Percentiles rank a stretch among this genome's conserved stretches.
These are phyloP conservation scores for Rhagologus leucostigma DNA, from an alignment of 2,113 vertebrate species.

Conservation along the genomic window DNA sequence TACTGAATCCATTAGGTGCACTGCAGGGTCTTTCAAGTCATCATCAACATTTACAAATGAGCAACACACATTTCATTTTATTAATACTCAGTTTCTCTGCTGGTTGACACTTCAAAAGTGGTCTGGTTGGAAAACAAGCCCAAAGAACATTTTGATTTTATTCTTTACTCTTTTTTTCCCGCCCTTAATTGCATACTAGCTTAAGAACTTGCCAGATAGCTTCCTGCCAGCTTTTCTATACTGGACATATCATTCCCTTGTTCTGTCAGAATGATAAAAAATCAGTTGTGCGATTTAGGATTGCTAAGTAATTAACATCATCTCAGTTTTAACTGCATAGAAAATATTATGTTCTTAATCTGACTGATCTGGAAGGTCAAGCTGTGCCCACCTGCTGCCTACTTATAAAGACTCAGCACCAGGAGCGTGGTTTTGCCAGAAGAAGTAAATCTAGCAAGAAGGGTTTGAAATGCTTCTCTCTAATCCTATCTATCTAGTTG, in stretches of 20 bases:
- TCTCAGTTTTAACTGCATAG: constrained; percentile 5
- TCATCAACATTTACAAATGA: neutral
- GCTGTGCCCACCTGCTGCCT: constrained; percentile 29
- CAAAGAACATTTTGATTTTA: neutral
- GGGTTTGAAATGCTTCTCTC: neutral
- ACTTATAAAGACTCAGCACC: neutral
- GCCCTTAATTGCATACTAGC: neutral
- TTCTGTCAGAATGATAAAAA: constrained; percentile 63
- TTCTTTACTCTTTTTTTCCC: neutral
- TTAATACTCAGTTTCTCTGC: neutral
- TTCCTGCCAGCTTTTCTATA: constrained; percentile 33
- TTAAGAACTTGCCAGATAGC: constrained; percentile 32
- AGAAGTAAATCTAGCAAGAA: neutral
- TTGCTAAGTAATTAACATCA: constrained; percentile 52
- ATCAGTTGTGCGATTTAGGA: constrained; percentile 38
- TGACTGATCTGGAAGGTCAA: constrained; percentile 58
- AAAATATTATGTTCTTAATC: constrained; percentile 59
- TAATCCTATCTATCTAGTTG: neutral
- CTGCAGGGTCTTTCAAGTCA: neutral
- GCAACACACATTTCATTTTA: neutral
- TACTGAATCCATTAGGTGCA: neutral
- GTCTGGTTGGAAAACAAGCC: neutral
- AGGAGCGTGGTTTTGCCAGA: neutral
- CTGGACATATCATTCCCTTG: neutral
- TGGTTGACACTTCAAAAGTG: neutral